Evolutionary conservation across 2,888 invertebrate species (phyloP).

Genomic region (Patella ulyssiponensis): DNA sequence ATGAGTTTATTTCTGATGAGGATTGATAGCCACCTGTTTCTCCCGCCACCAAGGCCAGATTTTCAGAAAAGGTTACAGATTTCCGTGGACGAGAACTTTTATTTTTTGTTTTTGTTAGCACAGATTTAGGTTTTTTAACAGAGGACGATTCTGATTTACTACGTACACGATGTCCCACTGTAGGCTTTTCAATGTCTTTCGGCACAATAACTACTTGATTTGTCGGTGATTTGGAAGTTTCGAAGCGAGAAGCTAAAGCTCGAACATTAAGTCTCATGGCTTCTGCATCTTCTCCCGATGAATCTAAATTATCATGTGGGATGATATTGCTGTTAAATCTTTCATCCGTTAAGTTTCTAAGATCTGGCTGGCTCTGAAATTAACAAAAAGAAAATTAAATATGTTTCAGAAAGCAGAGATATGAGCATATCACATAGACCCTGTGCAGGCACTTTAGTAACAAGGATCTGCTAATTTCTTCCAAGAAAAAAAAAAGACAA

Average conservation of each 20-base stretch:
- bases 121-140: conserved; percentile 60
- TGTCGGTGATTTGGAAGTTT: conserved; percentile 29
- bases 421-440: too few species aligned
- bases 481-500: too few species aligned
- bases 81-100: conserved; percentile 74
- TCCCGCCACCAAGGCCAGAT: conserved; percentile 92
- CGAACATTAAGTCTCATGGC: conserved; percentile 47
- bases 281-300: not conserved
- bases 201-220: not conserved
- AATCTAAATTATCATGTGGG: not conserved
- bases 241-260: conserved; percentile 61
- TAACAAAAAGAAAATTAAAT: not conserved
- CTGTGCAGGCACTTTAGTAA: too few species aligned
- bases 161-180: conserved; percentile 43
- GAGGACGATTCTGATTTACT: conserved; percentile 62
- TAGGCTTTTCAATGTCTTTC: not conserved
- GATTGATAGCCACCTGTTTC: conserved; percentile 78
- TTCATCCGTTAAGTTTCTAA: conserved; percentile 25
- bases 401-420: too few species aligned
- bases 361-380: conserved; percentile 48
- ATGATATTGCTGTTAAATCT: not conserved
- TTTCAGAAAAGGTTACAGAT: conserved; percentile 94
- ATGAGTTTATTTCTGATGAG: conserved; percentile 36
- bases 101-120: conserved; percentile 57
- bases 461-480: too few species aligned